A percentile compares a stretch with the other conserved stretches of the same genome.
Evolutionary conservation across 2,113 vertebrate species (phyloP).

Genomic region (Dipodomys merriami): DNA sequence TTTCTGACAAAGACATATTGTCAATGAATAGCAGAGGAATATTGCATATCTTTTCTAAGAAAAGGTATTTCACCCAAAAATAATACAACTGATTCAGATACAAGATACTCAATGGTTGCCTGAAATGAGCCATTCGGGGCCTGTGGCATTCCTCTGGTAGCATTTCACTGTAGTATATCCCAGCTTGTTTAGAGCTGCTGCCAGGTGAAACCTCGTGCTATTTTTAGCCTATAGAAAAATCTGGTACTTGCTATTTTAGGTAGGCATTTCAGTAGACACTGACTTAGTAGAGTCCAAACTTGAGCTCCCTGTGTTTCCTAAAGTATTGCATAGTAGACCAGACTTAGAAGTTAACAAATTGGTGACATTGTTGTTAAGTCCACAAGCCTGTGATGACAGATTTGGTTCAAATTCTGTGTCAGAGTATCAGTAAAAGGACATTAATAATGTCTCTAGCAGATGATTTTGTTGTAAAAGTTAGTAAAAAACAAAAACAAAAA

Average conservation of each 20-base stretch:
- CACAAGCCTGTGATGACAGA: neutral
- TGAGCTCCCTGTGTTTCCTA: neutral
- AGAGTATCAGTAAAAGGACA: constrained; percentile 9
- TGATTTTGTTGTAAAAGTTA: neutral
- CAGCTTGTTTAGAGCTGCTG: neutral
- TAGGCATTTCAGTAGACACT: constrained; percentile 13
- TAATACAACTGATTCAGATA: neutral
- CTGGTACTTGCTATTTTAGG: neutral
- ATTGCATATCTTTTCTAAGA: neutral
- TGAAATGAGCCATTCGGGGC: neutral
- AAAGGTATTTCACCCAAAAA: constrained; percentile 8
- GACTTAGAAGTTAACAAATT: neutral
- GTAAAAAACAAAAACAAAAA: neutral
- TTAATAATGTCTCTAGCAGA: neutral
- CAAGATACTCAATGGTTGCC: neutral
- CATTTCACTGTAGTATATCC: neutral
- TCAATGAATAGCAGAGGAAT: neutral
- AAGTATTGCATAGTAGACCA: neutral
- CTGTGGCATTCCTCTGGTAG: neutral
- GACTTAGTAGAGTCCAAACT: neutral
- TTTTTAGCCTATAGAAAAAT: constrained; percentile 38
- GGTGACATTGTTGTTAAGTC: constrained; percentile 7
- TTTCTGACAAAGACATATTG: neutral
- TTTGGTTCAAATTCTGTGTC: constrained; percentile 1
- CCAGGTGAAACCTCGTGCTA: neutral